Base-by-base conservation (phyloP, 1,140 invertebrate genomes). In the Lycorma delicatula region DNA sequence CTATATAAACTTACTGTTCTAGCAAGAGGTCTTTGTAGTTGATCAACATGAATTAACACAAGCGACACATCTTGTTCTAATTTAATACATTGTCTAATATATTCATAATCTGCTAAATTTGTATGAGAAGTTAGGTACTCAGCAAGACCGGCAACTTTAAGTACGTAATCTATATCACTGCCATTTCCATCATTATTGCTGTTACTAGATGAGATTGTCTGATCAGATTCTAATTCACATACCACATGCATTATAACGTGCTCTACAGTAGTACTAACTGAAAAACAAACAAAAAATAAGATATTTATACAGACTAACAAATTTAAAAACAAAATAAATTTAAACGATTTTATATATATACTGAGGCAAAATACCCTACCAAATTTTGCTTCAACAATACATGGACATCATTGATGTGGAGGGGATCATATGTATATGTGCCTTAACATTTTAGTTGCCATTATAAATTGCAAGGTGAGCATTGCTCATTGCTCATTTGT, bases 21-120 rank as follows among this genome's bases (percentile, higher is more conserved):
- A 1, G 82, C 77, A 59, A 88, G 82, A 1, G 81, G 80, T 63
- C 78, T 72, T 59, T 79, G 75, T 50, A 87, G 75, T 57, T 82
- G 77, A 28, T 67, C 75, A 54, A 84, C 81, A 6, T 85, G 81
- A 44, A 79, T 63, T 36, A 83, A 65, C 25, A 83, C 85, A 58
- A 98, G 75, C 54, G 83, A 76, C 1, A 97, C 87, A 75, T 97
- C 93, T 70, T 87, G 82, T 71, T 97, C 93, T 65, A 95, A 73
- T 70, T 97, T 94, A 36, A 97, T 86, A 73, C 93, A 97, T 63
- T 91, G 84, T 6, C 60, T 58, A 56, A 96, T 85, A 73, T 95
- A 96, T 69, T 93, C 90, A 74, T 95, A 93, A 69, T 95, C 89
- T 49, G 83, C 85, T 22, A 97, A 76, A 26, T 72, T 77, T 11